These are phyloP conservation scores for Coregonus suidteri DNA, from an alignment of 2,797 vertebrate species.

Conservation along the genomic window DNA sequence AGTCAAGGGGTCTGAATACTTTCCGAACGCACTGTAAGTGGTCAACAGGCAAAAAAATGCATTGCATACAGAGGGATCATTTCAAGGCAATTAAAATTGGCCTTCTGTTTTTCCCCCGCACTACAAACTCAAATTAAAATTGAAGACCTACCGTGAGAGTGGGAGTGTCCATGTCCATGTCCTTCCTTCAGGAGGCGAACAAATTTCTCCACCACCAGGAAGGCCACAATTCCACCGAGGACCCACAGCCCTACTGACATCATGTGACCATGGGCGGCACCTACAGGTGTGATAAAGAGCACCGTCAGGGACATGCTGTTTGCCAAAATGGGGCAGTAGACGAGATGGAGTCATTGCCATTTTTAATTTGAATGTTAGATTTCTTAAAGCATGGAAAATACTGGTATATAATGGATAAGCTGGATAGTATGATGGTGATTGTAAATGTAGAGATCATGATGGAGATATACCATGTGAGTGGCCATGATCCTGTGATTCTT, in stretches of 20 bases:
- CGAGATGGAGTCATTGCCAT: too few relatives aligned
- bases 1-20: too few relatives aligned
- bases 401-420: background rate
- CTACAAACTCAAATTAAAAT: background rate
- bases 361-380: too few relatives aligned
- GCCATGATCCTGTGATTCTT: slow-evolving; percentile 75
- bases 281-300: slow-evolving; percentile 41
- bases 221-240: slow-evolving; percentile 87
- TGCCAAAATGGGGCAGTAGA: background rate
- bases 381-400: background rate
- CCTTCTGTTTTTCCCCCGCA: background rate
- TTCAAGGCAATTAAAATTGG: background rate
- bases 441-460: background rate
- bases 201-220: slow-evolving; percentile 91
- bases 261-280: slow-evolving; percentile 82
- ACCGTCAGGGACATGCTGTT: background rate
- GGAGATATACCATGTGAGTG: slow-evolving; percentile 80
- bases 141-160: slow-evolving; percentile 57
- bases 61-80: background rate
- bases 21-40: too few relatives aligned
- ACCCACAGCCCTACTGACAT: slow-evolving; percentile 92
- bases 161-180: slow-evolving; percentile 65
- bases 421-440: background rate
- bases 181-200: slow-evolving; percentile 88
- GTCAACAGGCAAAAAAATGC: background rate